Base-by-base conservation (phyloP, 30 jellyfish, hydroid and myxozoan genomes). In the Chrysaora quinquecirrha region DNA sequence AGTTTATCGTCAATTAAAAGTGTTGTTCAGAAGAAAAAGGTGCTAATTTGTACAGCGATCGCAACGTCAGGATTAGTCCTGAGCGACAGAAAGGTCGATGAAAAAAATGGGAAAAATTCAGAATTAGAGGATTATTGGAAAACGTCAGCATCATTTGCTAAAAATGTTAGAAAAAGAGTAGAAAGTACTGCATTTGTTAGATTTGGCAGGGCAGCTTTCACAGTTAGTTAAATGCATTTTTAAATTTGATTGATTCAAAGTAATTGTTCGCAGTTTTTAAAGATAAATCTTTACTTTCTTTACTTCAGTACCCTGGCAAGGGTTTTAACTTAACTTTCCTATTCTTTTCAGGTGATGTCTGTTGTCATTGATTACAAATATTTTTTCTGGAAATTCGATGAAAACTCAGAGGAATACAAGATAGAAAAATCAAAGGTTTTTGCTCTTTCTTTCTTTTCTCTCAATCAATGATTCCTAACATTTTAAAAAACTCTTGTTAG, bases 131-230 rank as follows among this genome's bases (percentile, higher is more conserved):
- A 52, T 52, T 52, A 52, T 52, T 52, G 24, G 68, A 52, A 16
- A 3, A 20, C 19, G 6, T 52, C 68, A 10, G 19, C 12, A 10
- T 52, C 68, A 12, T 20, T 52, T 52, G 68, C 29, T 2, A 50
- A 49, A 32, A 4, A 14, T 60, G 52, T 64, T 75, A 64, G 63
- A 28, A 87, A 85, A 60, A 35, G 67, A 50, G 65, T 80, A 48
- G 74, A 61, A 6, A 87, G 82, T 31, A 82, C 97, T 34, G 88
- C 89, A 2, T 28, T 91, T 30, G 78, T 91, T 64, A 50, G 98
- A 58, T 91, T 91, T 85, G 98, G 98, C 21, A 85, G 98, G 38
- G 96, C 98, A 61, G 96, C 96, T 3, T 30, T 30, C 30, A 49
- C 91, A 6, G 96, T 85, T 46, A 61, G 96, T 74, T 1, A 34